phyloP scores from a whole-genome alignment of 1,140 invertebrate genomes.

The Hetaerina americana region DNA sequence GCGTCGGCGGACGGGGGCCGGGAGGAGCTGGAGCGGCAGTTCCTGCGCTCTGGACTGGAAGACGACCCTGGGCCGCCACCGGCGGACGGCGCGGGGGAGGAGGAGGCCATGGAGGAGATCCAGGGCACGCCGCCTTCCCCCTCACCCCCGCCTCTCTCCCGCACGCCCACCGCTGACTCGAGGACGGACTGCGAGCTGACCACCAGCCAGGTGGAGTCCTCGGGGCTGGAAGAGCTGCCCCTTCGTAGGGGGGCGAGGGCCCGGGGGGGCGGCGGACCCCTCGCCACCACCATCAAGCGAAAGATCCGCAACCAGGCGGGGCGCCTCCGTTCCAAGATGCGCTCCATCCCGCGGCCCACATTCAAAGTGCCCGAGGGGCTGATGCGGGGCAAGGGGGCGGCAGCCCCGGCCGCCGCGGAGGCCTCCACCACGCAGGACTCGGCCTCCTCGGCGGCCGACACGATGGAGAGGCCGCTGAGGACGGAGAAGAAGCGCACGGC shows the following conservation, averaged over 20 bases:
- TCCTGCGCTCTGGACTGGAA: constrained; percentile 24
- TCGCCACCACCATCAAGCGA: constrained; percentile 21
- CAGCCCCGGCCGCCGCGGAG: constrained; percentile 23
- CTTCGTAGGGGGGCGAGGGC: constrained; percentile 40
- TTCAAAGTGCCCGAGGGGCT: constrained; percentile 37
- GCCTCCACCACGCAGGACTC: constrained; percentile 9
- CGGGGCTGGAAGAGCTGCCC: constrained; percentile 45
- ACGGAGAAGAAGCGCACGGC: constrained; percentile 13
- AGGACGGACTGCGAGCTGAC: constrained; percentile 50
- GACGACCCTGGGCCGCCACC: constrained; percentile 28
- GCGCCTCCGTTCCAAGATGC: constrained; percentile 27
- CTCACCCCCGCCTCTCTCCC: constrained; percentile 21
- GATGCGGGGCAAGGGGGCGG: constrained; percentile 20
- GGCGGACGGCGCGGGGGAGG: constrained; percentile 10
- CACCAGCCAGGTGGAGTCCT: constrained; percentile 51
- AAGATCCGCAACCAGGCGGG: constrained; percentile 29
- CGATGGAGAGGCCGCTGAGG: constrained; percentile 16
- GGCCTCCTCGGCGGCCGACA: not conserved
- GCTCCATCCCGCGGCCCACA: constrained; percentile 31
- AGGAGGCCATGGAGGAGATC: constrained; percentile 10
- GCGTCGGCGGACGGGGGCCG: constrained; percentile 25
- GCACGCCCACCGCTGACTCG: constrained; percentile 38
- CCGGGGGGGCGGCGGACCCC: not conserved
- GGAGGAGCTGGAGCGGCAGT: constrained; percentile 14
- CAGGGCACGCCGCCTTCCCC: constrained; percentile 4